Conservation (phyloP, 2,888 invertebrate genomes). For the Drosophila neonasuta region DNA sequence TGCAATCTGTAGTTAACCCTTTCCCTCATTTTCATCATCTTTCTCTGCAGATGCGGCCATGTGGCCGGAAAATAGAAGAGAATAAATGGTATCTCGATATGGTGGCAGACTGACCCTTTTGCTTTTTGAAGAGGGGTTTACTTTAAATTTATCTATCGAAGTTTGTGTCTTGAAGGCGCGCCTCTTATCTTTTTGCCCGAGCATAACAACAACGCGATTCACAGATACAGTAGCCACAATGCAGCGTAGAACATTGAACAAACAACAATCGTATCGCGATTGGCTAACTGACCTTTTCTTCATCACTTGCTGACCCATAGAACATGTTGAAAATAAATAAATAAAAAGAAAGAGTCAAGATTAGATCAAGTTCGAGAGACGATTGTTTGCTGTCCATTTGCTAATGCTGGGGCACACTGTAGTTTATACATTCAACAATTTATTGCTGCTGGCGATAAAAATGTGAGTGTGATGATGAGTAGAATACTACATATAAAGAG, state of each 20-base stretch:
- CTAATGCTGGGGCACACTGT: slow-evolving; percentile 40
- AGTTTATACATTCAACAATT: slow-evolving; percentile 30
- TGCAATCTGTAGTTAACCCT: slow-evolving; percentile 25
- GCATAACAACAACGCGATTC: slow-evolving; percentile 15
- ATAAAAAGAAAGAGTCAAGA: slow-evolving; percentile 25
- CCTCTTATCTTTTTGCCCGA: slow-evolving; percentile 51
- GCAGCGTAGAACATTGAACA: slow-evolving; percentile 20
- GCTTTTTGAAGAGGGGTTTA: slow-evolving; percentile 22
- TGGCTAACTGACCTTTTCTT: slow-evolving; percentile 69
- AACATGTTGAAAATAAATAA: slow-evolving; percentile 18
- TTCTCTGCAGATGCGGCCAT: slow-evolving; percentile 52
- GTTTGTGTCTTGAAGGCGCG: slow-evolving; percentile 26
- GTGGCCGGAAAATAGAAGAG: slow-evolving; percentile 21
- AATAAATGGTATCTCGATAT: slow-evolving; percentile 16
- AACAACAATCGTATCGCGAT: slow-evolving; percentile 29
- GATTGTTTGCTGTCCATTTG: slow-evolving; percentile 1
- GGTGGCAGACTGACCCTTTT: slow-evolving; percentile 54
- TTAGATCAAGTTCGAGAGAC: slow-evolving; percentile 1
- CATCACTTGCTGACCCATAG: slow-evolving; percentile 70
- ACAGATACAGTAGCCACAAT: slow-evolving; percentile 39
- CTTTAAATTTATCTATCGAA: slow-evolving; percentile 39
- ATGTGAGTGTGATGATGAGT: neutral
- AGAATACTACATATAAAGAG: neutral
- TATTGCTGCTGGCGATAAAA: slow-evolving; percentile 52
- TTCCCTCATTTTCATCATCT: slow-evolving; percentile 16